Conservation (phyloP, 1,140 invertebrate genomes). For the Pseudomyrmex cubaensis region DNA sequence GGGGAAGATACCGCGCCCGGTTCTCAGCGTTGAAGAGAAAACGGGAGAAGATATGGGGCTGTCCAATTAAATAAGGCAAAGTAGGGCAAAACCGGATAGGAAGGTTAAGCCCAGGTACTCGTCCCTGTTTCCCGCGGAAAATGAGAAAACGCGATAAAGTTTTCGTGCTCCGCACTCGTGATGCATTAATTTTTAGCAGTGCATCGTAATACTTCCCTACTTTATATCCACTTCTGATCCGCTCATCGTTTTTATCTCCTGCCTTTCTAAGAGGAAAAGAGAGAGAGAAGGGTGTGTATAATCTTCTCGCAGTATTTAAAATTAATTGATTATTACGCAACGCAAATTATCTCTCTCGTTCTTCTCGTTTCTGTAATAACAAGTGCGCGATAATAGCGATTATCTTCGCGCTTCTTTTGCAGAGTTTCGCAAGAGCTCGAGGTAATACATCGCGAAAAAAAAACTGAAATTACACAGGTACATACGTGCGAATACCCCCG, state of each 20-base stretch:
- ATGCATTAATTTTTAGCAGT: constrained; percentile 34
- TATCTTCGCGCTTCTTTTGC: not conserved
- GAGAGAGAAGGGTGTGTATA: no score
- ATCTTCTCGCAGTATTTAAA: not conserved
- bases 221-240: not conserved
- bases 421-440: not conserved
- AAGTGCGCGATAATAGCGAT: not conserved
- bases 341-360: not conserved
- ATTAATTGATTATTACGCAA: constrained; percentile 17
- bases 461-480: not conserved
- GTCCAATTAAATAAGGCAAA: constrained; percentile 48
- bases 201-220: constrained; percentile 10
- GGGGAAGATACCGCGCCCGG: not conserved
- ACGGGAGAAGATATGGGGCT: not conserved
- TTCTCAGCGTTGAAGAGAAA: not conserved
- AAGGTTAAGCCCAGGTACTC: not conserved
- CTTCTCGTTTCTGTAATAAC: not conserved
- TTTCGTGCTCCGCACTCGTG: not conserved
- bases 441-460: not conserved
- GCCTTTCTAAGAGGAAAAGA: not conserved
- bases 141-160: constrained; percentile 2
- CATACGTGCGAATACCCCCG: no score
- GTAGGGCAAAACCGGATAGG: constrained; percentile 17
- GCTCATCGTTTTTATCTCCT: not conserved
- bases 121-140: constrained; percentile 8